phyloP scores from a whole-genome alignment of 2,113 vertebrate species.

The Empidonax traillii region DNA sequence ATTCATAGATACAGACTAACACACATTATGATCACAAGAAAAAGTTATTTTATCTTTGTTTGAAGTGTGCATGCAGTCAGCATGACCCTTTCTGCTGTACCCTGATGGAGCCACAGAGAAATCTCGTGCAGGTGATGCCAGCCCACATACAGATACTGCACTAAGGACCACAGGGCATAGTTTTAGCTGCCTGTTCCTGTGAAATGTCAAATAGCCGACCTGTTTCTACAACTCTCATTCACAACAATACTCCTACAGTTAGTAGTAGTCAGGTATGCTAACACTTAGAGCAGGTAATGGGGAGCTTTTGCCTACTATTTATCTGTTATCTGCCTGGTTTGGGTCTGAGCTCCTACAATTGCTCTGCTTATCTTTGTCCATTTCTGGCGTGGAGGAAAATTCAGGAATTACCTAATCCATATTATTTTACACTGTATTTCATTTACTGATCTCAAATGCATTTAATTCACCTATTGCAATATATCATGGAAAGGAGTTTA shows the following conservation, averaged over 20 bases:
- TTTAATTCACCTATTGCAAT: background rate
- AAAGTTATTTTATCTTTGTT: background rate
- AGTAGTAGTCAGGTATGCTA: background rate
- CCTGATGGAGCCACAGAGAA: background rate
- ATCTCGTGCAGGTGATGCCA: background rate
- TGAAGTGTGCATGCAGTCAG: background rate
- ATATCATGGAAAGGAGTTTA: background rate
- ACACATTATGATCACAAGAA: background rate
- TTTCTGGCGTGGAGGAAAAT: background rate
- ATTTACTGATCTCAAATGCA: background rate
- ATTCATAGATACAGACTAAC: background rate
- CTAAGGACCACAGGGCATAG: background rate
- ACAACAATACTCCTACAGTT: background rate
- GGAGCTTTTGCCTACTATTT: background rate
- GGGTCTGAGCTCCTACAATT: background rate
- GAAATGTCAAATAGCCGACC: background rate
- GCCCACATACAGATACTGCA: background rate
- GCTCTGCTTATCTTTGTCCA: background rate
- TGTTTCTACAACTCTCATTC: background rate
- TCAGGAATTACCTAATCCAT: background rate
- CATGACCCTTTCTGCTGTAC: background rate
- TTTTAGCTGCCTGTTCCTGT: background rate
- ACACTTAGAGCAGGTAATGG: background rate
- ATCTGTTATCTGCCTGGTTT: background rate
- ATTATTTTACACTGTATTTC: background rate